A percentile compares a stretch with the other conserved stretches of the same genome.
Evolutionary conservation across 2,888 invertebrate species (phyloP).

Genomic region (Lysandra bellargus): DNA sequence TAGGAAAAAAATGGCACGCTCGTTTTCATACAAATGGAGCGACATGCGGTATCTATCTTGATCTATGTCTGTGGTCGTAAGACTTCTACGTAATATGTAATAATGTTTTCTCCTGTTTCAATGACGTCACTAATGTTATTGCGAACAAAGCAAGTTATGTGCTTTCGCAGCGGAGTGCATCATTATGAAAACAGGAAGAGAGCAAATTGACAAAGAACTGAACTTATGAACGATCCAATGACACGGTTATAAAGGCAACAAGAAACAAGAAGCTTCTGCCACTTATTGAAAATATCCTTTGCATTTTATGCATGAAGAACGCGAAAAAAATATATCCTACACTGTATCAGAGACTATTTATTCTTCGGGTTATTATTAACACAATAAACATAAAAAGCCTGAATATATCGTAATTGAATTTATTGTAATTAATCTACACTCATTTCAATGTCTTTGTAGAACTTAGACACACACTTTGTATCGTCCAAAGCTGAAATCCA

Average conservation of each 20-base stretch:
- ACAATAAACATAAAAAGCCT: not conserved
- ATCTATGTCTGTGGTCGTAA: no score
- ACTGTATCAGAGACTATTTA: not conserved
- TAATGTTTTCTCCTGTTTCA: not conserved
- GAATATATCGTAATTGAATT: no score
- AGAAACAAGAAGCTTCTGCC: not conserved
- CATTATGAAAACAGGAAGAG: conserved; percentile 44
- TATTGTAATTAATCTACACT: not conserved
- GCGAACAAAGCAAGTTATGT: conserved; percentile 44
- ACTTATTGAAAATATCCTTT: not conserved
- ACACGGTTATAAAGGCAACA: conserved; percentile 26
- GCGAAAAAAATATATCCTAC: not conserved
- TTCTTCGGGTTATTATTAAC: not conserved
- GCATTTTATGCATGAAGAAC: conserved; percentile 1
- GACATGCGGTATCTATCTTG: no score
- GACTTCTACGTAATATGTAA: not conserved
- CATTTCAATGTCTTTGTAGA: no score
- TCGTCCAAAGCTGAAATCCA: no score
- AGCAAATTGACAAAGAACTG: conserved; percentile 58
- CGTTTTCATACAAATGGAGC: no score
- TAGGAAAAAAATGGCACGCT: no score
- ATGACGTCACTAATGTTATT: conserved; percentile 50
- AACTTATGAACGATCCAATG: conserved; percentile 37
- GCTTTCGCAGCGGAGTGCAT: conserved; percentile 43
- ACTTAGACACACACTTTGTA: no score